Percentiles rank a stretch among this genome's conserved stretches.
Conservation (phyloP, 2,797 vertebrate genomes). For the Ceryle rudis region DNA sequence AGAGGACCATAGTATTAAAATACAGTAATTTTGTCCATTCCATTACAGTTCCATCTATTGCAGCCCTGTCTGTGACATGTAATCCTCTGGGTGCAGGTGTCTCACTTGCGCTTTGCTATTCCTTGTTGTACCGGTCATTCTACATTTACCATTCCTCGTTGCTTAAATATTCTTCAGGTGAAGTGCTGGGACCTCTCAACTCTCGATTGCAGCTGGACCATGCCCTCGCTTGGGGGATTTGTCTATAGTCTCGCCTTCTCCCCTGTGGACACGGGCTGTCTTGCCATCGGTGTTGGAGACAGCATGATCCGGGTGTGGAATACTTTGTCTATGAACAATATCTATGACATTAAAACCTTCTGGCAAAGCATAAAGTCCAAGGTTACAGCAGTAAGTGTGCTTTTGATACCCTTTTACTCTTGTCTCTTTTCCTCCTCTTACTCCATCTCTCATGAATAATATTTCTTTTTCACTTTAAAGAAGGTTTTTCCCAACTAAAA, state of each 20-base stretch:
- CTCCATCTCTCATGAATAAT: not conserved
- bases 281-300: constrained; percentile 93
- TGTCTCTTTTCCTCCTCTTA: not conserved
- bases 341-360: constrained; percentile 88
- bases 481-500: not conserved
- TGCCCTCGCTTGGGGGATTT: constrained; percentile 93
- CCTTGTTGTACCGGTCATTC: not conserved
- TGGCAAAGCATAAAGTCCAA: constrained; percentile 98
- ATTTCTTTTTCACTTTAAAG: not conserved
- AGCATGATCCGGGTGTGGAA: constrained; percentile 96
- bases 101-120: not conserved
- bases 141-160: not conserved
- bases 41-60: not conserved
- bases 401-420: not conserved
- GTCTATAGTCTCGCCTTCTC: constrained; percentile 92
- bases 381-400: constrained; percentile 90
- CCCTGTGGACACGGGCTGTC: constrained; percentile 86
- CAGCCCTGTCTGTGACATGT: not conserved
- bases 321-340: constrained; percentile 88
- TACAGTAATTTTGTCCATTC: not conserved
- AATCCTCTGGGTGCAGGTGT: not conserved
- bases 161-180: constrained; percentile 79
- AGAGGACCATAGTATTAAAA: not conserved
- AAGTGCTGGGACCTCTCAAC: constrained; percentile 93
- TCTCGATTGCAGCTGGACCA: constrained; percentile 91